A percentile compares a stretch with the other conserved stretches of the same genome.
Evolutionary conservation across 2,888 invertebrate species (phyloP).

Genomic region (Melitaea athalia): DNA sequence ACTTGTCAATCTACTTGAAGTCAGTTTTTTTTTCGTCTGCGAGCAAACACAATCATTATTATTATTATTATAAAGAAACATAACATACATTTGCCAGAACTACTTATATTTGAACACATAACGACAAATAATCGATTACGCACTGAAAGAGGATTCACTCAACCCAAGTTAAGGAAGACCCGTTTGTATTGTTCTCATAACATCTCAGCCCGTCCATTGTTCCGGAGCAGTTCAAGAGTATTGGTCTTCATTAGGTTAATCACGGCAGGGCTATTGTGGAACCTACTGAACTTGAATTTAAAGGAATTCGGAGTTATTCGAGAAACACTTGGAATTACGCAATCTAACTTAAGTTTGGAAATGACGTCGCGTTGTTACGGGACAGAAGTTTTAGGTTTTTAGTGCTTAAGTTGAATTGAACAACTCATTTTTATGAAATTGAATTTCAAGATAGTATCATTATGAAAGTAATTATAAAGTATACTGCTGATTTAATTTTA

Average conservation of each 20-base stretch:
- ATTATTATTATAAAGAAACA: too few relatives aligned
- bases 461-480: too few relatives aligned
- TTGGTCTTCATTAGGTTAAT: slow-evolving; percentile 8
- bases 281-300: slow-evolving; percentile 11
- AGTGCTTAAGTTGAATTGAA: neutral
- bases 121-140: neutral
- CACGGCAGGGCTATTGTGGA: slow-evolving; percentile 3
- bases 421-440: neutral
- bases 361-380: neutral
- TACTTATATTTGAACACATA: neutral
- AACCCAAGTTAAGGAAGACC: neutral
- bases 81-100: too few relatives aligned
- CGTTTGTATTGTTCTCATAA: neutral
- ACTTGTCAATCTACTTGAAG: too few relatives aligned
- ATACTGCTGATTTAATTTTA: too few relatives aligned
- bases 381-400: neutral
- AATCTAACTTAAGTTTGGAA: neutral
- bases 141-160: neutral
- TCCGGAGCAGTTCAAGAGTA: neutral
- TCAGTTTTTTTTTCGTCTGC: too few relatives aligned
- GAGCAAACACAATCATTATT: too few relatives aligned
- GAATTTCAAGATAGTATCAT: too few relatives aligned
- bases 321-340: neutral
- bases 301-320: neutral
- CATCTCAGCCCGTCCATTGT: neutral